phyloP scores from a whole-genome alignment of 2,888 invertebrate species.

The Cordilura impudica region DNA sequence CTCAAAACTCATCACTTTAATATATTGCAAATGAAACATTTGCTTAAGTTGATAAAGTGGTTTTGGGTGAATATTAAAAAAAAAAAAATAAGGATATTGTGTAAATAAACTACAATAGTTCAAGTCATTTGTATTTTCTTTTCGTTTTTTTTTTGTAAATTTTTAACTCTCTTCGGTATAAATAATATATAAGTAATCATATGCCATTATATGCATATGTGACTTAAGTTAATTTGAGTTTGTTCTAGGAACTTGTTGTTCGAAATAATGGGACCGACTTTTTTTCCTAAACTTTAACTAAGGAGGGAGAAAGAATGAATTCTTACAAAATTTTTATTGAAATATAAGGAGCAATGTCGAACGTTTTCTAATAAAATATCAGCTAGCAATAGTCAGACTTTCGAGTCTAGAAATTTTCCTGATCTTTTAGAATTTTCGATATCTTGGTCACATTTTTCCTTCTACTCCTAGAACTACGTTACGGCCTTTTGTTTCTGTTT shows the following conservation, averaged over 20 bases:
- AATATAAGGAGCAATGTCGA: no score
- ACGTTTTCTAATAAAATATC: no score
- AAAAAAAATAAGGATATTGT: background rate
- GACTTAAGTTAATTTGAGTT: background rate
- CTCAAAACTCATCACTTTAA: background rate
- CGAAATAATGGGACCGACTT: background rate
- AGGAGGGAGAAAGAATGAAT: no score
- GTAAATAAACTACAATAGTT: slow-evolving; percentile 24
- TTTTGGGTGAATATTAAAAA: slow-evolving; percentile 16
- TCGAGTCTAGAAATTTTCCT: no score
- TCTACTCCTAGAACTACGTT: background rate
- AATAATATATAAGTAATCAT: background rate
- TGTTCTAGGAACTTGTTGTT: background rate
- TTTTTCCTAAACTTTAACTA: no score
- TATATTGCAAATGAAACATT: background rate
- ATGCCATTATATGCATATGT: slow-evolving; percentile 10
- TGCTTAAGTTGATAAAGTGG: slow-evolving; percentile 43
- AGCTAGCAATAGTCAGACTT: no score
- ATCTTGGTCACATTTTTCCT: background rate
- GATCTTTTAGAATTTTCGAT: no score
- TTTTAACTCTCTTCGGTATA: background rate
- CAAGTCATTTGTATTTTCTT: slow-evolving; percentile 5
- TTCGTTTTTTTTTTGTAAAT: background rate
- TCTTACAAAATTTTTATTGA: no score
- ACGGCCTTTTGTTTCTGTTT: background rate